Base-by-base conservation (phyloP, 2,113 vertebrate species). In the Boulengeromyrus knoepffleri region DNA sequence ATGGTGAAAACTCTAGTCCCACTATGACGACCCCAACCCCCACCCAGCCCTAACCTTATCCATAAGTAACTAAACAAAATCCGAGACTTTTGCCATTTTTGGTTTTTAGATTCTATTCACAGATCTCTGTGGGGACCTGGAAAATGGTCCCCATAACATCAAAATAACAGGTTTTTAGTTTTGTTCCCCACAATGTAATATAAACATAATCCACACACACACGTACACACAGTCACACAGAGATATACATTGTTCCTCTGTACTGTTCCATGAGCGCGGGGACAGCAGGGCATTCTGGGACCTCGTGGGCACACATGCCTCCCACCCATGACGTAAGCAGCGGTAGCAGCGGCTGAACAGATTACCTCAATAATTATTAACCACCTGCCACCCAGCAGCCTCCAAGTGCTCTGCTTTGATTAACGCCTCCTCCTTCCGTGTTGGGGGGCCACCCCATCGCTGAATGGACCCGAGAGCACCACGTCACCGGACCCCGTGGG, bases 311-410 rank as follows among this genome's bases (percentile, higher is more conserved):
- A 53, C 36, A 21, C 50, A 42, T 46, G 46, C 58, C 53, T 58
- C 19, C 24, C 56, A 84, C 91, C 62, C 74, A 92, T 91, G 87
- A 94, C 92, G 50, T 91, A 74, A 90, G 21, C 53, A 92, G 92
- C 91, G 93, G 92, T 91, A 91, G 89, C 87, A 91, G 89, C 90
- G 88, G 92, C 89, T 90, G 84, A 92, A 93, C 91, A 92, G 89
- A 92, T 93, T 93, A 92, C 91, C 74, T 47, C 58, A 8, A n/a
- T 91, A 93, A 94, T 94, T 90, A 94, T 94, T 93, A 93, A 93
- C 93, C 50, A 80, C 10, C 84, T 47, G 46, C 58, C 7, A 58
- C 88, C 70, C 85, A 83, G 46, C 45, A 74, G 84, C 58, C 89
- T 90, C 47, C 49, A 91, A 90, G 90, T 87, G 86, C 49, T 3